phyloP scores from a whole-genome alignment of 1,140 invertebrate species.

The Bursaphelenchus mucronatus region DNA sequence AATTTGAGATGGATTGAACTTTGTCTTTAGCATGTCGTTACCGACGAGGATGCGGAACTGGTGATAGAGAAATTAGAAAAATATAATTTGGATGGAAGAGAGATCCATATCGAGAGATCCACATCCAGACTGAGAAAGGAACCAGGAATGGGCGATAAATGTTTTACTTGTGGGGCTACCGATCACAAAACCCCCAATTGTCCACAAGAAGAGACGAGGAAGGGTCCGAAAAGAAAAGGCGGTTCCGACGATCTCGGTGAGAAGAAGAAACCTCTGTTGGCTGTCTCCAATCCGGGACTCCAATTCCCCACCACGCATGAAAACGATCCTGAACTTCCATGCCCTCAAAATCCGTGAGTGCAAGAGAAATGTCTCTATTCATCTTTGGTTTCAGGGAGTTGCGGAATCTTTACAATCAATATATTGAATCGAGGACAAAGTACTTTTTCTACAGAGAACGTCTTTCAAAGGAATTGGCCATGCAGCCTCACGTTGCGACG shows the following conservation, averaged over 20 bases:
- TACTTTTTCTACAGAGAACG: conserved; percentile 55
- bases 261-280: conserved; percentile 3
- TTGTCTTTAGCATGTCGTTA: conserved; percentile 47
- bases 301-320: conserved; percentile 28
- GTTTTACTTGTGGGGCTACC: conserved; percentile 54
- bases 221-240: conserved; percentile 22
- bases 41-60: conserved; percentile 48
- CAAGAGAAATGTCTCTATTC: background rate
- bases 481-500: conserved; percentile 24
- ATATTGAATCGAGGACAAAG: conserved; percentile 44
- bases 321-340: conserved; percentile 52
- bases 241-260: conserved; percentile 24
- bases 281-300: conserved; percentile 18
- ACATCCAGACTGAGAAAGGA: conserved; percentile 44
- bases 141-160: conserved; percentile 50
- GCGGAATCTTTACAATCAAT: conserved; percentile 51
- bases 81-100: conserved; percentile 46
- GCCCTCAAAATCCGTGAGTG: conserved; percentile 51
- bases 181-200: conserved; percentile 58
- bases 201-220: conserved; percentile 43
- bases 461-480: conserved; percentile 47
- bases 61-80: conserved; percentile 53
- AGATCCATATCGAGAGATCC: conserved; percentile 51
- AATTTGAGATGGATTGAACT: conserved; percentile 3
- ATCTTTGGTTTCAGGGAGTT: conserved; percentile 47